Evolutionary conservation across 92 coral and sea anemone species (phyloP).

Genomic region (Zoanthus solanderi): DNA sequence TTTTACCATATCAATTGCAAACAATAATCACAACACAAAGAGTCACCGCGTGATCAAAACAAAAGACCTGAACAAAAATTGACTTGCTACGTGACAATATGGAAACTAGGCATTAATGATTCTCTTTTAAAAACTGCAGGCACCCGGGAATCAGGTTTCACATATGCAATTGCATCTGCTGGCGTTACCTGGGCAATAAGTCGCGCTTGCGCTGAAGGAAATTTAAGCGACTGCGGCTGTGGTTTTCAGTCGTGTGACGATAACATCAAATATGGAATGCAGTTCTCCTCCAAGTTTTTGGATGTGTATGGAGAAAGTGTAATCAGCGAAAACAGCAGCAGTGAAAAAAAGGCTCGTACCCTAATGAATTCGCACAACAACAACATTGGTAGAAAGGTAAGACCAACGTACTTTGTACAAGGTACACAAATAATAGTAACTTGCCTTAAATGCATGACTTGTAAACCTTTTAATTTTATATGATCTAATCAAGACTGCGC

Average conservation of each 20-base stretch:
- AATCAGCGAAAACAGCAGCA: slow-evolving; percentile 21
- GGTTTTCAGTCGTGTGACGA: slow-evolving; percentile 78
- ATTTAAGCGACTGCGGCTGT: slow-evolving; percentile 83
- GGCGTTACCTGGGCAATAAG: slow-evolving; percentile 85
- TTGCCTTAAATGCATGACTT: neutral
- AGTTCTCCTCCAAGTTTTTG: slow-evolving; percentile 64
- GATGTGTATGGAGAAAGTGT: slow-evolving; percentile 61
- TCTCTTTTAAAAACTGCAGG: slow-evolving; percentile 45
- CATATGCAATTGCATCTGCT: slow-evolving; percentile 87
- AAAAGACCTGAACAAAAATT: too few relatives aligned
- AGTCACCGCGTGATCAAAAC: too few relatives aligned
- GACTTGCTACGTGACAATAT: too few relatives aligned
- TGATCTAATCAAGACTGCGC: too few relatives aligned
- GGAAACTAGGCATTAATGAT: too few relatives aligned
- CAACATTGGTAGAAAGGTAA: slow-evolving; percentile 88
- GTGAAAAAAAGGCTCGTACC: slow-evolving; percentile 45
- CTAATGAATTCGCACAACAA: slow-evolving; percentile 87
- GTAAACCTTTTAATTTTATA: too few relatives aligned
- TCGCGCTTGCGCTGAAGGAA: slow-evolving; percentile 80
- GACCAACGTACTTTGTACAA: neutral
- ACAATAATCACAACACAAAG: too few relatives aligned
- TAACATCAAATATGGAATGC: slow-evolving; percentile 59
- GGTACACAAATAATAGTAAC: neutral
- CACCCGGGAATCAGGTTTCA: slow-evolving; percentile 80
- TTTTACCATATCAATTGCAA: too few relatives aligned